phyloP scores from a whole-genome alignment of 2,888 invertebrate genomes.

The Fabriciana adippe region DNA sequence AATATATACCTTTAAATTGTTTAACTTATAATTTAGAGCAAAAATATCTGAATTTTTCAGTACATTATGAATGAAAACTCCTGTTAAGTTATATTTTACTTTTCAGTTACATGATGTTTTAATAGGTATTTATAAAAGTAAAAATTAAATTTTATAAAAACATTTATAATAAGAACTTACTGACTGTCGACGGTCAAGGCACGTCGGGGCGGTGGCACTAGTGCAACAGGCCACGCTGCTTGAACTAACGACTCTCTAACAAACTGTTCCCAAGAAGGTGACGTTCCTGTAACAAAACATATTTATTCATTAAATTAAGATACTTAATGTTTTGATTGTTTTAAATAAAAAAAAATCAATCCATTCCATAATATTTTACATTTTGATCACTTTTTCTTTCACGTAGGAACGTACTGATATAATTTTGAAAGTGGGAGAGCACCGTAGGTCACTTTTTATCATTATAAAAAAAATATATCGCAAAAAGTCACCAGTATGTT shows the following conservation, averaged over 20 bases:
- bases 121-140: too few species aligned
- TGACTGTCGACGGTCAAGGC: slow-evolving; percentile 75
- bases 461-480: not conserved
- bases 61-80: too few species aligned
- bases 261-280: slow-evolving; percentile 83
- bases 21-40: too few species aligned
- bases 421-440: not conserved
- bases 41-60: too few species aligned
- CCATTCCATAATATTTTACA: too few species aligned
- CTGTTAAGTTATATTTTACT: too few species aligned
- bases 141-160: too few species aligned
- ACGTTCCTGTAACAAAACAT: slow-evolving; percentile 56
- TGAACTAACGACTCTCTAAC: slow-evolving; percentile 82
- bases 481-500: not conserved
- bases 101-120: too few species aligned
- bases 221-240: slow-evolving; percentile 84
- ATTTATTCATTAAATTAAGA: not conserved
- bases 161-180: slow-evolving; percentile 54
- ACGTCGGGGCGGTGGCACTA: slow-evolving; percentile 73
- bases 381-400: too few species aligned
- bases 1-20: too few species aligned
- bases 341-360: not conserved
- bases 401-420: too few species aligned
- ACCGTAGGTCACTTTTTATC: not conserved
- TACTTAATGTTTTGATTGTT: not conserved